Evolutionary conservation across 2,888 invertebrate species (phyloP).

Genomic region (Xanthorhoe spadicearia): DNA sequence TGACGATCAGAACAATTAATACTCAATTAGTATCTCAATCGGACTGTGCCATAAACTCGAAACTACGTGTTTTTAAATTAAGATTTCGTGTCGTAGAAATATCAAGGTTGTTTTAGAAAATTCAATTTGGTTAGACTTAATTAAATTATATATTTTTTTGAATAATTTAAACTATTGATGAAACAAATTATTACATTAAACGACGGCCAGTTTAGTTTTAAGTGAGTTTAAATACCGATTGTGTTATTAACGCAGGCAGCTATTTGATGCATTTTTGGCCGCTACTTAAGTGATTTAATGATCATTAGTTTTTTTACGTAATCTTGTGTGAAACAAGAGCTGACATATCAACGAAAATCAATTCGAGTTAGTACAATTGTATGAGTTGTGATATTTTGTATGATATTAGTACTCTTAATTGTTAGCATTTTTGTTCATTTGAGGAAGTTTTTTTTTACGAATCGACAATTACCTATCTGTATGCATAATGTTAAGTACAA

Average conservation of each 20-base stretch:
- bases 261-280: conserved; percentile 11
- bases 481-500: conserved; percentile 27
- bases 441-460: conserved; percentile 3
- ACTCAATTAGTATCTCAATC: conserved; percentile 36
- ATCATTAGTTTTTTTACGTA: not conserved
- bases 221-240: not conserved
- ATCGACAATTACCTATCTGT: conserved; percentile 3
- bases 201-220: conserved; percentile 20
- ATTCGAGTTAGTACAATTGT: conserved; percentile 31
- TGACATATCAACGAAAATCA: conserved; percentile 24
- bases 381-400: conserved; percentile 33
- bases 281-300: conserved; percentile 19
- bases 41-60: conserved; percentile 34
- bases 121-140: conserved; percentile 7
- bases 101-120: conserved; percentile 20
- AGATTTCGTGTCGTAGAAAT: conserved; percentile 7
- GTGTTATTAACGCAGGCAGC: conserved; percentile 5
- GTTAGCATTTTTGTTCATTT: conserved; percentile 16
- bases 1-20: conserved; percentile 16
- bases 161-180: conserved; percentile 1
- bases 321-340: conserved; percentile 6
- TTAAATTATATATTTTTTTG: conserved; percentile 2
- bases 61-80: conserved; percentile 7
- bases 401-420: conserved; percentile 19
- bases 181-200: not conserved